Conservation (phyloP, 2,888 invertebrate genomes). For the Andrena trimmerana region DNA sequence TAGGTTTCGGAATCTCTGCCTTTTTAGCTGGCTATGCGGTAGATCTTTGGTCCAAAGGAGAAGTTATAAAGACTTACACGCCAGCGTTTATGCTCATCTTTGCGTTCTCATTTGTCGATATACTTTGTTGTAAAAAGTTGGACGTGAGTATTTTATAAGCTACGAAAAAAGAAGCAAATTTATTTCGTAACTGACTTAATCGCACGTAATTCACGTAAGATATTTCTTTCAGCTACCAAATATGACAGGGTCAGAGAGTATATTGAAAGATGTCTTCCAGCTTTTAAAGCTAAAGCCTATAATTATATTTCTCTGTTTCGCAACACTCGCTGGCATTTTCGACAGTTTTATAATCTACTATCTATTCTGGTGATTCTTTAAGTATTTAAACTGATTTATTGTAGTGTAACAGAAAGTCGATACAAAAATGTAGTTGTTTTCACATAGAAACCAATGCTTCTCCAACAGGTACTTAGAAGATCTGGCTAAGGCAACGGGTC, state of each 20-base stretch:
- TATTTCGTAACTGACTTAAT: background rate
- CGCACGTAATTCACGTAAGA: background rate
- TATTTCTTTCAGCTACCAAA: conserved; percentile 88
- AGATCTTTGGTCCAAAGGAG: conserved; percentile 88
- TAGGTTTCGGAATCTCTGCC: conserved; percentile 92
- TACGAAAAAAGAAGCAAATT: background rate
- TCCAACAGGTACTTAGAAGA: conserved; percentile 91
- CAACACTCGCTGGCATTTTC: conserved; percentile 91
- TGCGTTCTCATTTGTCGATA: conserved; percentile 88
- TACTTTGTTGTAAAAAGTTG: conserved; percentile 89
- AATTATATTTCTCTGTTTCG: conserved; percentile 90
- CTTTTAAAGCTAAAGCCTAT: conserved; percentile 89
- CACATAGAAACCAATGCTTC: background rate
- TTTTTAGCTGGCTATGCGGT: conserved; percentile 90
- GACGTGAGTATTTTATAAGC: conserved; percentile 84
- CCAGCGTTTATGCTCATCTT: conserved; percentile 91
- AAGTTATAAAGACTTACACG: conserved; percentile 88
- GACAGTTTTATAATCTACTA: conserved; percentile 94
- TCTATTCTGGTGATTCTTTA: conserved; percentile 89
- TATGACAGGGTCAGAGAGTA: conserved; percentile 89
- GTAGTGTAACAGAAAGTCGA: background rate
- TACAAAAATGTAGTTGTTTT: background rate
- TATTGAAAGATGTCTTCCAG: conserved; percentile 88
- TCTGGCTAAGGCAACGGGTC: conserved; percentile 88
- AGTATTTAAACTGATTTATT: background rate